Evolutionary conservation across 2,113 vertebrate genomes (phyloP).

Genomic region (Triplophysa siluroides): DNA sequence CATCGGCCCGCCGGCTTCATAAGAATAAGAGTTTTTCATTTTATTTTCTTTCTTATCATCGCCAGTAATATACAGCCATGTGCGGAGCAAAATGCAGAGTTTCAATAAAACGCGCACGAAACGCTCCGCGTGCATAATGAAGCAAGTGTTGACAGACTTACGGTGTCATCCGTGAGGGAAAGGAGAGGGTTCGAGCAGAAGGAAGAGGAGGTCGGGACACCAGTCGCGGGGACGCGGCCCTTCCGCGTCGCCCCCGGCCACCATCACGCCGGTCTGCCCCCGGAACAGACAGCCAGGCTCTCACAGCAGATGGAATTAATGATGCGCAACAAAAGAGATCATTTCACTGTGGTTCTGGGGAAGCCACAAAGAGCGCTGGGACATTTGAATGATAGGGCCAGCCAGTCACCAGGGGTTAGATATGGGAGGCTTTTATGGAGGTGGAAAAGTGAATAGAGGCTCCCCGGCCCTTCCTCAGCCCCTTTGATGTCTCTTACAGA

Average conservation of each 20-base stretch:
- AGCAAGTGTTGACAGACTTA: constrained; percentile 61
- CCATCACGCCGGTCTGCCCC: constrained; percentile 73
- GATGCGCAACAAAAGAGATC: constrained; percentile 87
- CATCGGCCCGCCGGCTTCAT: background rate
- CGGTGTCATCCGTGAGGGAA: constrained; percentile 31
- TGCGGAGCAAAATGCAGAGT: constrained; percentile 26
- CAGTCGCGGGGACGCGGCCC: constrained; percentile 67
- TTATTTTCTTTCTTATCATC: background rate
- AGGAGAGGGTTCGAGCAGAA: constrained; percentile 52
- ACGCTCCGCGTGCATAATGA: constrained; percentile 61
- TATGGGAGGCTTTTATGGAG: constrained; percentile 59
- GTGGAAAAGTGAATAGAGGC: constrained; percentile 64
- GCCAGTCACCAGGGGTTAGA: constrained; percentile 67
- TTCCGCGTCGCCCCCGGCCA: constrained; percentile 76
- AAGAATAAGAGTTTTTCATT: constrained; percentile 2
- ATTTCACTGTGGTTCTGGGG: constrained; percentile 75
- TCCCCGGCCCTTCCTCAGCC: constrained; percentile 40
- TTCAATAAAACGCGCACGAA: constrained; percentile 36
- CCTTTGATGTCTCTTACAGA: constrained; percentile 66
- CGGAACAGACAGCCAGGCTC: constrained; percentile 76
- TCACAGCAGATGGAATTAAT: constrained; percentile 87
- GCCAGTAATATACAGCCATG: background rate
- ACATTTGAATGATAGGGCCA: constrained; percentile 76
- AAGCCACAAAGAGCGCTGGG: constrained; percentile 74
- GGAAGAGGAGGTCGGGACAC: constrained; percentile 69